A percentile compares a stretch with the other conserved stretches of the same genome.
Conservation (phyloP, 1,140 invertebrate species). For the Drosophila tropicalis region DNA sequence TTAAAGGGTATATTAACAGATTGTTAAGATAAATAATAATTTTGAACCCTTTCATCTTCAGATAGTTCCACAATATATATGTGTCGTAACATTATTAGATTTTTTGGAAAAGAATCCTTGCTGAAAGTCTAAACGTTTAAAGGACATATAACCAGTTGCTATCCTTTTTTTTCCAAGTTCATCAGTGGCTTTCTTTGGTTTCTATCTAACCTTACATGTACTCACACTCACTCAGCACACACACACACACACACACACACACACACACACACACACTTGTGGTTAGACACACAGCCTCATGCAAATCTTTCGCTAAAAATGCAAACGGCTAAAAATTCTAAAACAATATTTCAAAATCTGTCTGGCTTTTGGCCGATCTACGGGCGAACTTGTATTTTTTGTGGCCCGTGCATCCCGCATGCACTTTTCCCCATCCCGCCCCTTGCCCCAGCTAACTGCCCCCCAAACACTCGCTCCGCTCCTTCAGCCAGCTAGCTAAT, state of each 20-base stretch:
- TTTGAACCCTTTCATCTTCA: too few relatives aligned
- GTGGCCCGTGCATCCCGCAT: slow-evolving; percentile 5
- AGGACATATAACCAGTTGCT: too few relatives aligned
- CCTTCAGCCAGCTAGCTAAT: slow-evolving; percentile 68
- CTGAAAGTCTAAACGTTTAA: too few relatives aligned
- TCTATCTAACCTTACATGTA: slow-evolving; percentile 59
- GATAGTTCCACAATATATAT: too few relatives aligned
- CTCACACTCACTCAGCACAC: background rate
- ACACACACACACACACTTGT: slow-evolving; percentile 12
- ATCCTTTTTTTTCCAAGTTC: background rate
- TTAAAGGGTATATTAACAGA: background rate
- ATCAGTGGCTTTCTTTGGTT: slow-evolving; percentile 49
- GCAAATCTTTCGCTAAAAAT: slow-evolving; percentile 64
- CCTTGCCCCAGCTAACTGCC: background rate
- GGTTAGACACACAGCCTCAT: slow-evolving; percentile 8
- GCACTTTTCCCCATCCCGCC: slow-evolving; percentile 3
- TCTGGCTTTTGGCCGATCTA: slow-evolving; percentile 79
- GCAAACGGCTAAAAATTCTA: slow-evolving; percentile 74
- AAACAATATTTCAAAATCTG: slow-evolving; percentile 82
- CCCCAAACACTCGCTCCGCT: background rate
- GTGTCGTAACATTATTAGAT: too few relatives aligned
- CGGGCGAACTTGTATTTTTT: slow-evolving; percentile 74
- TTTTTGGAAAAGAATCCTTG: too few relatives aligned
- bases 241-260: slow-evolving; percentile 18
- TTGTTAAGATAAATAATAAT: background rate